Percentiles rank a stretch among this genome's conserved stretches.
phyloP scores from a whole-genome alignment of 2,888 invertebrate species.

The Temnothorax unifasciatus region DNA sequence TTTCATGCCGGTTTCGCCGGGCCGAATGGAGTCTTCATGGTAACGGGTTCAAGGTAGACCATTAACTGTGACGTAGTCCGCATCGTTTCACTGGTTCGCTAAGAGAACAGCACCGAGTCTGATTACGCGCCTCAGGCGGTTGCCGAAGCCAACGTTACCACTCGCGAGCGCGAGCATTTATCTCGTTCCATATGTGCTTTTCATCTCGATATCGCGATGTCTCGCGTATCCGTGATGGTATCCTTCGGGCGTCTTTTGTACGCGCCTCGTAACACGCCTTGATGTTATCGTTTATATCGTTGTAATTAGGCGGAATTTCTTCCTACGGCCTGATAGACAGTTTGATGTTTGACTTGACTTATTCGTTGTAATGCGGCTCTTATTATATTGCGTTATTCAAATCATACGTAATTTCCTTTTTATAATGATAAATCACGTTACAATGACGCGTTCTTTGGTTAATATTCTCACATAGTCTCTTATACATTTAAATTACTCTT shows the following conservation, averaged over 20 bases:
- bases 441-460: not conserved
- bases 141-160: conserved; percentile 64
- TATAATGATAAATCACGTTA: conserved; percentile 7
- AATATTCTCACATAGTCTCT: conserved; percentile 15
- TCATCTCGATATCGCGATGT: conserved; percentile 30
- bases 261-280: conserved; percentile 23
- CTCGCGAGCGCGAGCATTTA: conserved; percentile 70
- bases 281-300: conserved; percentile 47
- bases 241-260: conserved; percentile 39
- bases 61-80: conserved; percentile 74
- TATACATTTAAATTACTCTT: not conserved
- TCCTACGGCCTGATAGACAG: not conserved
- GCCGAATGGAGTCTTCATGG: conserved; percentile 73
- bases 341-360: conserved; percentile 32
- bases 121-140: conserved; percentile 68
- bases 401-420: conserved; percentile 12
- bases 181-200: conserved; percentile 61
- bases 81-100: conserved; percentile 50
- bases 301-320: conserved; percentile 41
- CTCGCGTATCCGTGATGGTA: conserved; percentile 57
- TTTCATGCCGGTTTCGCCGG: conserved; percentile 33
- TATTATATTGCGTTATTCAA: conserved; percentile 24
- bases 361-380: conserved; percentile 21
- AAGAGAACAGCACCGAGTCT: conserved; percentile 58
- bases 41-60: conserved; percentile 80